Evolutionary conservation across 2,888 invertebrate genomes (phyloP).

Genomic region (Uropetala carovei): DNA sequence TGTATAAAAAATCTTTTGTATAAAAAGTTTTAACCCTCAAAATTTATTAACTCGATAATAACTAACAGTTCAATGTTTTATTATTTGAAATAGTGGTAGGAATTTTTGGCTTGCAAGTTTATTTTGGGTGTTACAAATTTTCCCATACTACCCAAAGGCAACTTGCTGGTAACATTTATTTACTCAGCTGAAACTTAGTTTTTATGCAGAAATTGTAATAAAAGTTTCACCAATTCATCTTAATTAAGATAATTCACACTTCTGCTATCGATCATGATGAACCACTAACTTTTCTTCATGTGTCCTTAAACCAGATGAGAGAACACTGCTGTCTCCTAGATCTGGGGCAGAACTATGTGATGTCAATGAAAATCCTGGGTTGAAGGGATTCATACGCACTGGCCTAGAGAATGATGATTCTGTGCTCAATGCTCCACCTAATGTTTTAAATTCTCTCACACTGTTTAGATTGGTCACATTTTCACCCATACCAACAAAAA

Average conservation of each 20-base stretch:
- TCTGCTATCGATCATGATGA: constrained; percentile 50
- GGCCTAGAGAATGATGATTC: constrained; percentile 8
- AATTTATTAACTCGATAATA: background rate
- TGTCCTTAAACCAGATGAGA: background rate
- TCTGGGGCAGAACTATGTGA: background rate
- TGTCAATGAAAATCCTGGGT: background rate
- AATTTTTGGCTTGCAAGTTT: background rate
- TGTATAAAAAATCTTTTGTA: background rate
- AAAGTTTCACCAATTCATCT: background rate
- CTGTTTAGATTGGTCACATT: constrained; percentile 21
- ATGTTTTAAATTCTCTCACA: constrained; percentile 25
- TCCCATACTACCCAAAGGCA: background rate
- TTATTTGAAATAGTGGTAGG: background rate
- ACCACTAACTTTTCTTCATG: constrained; percentile 18
- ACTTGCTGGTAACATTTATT: constrained; percentile 41
- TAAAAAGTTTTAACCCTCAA: background rate
- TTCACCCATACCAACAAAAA: constrained; percentile 35
- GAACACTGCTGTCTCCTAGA: background rate
- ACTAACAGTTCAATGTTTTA: background rate
- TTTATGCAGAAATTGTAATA: background rate
- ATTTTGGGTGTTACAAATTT: background rate
- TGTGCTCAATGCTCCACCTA: background rate
- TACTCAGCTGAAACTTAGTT: background rate
- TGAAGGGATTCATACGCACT: constrained; percentile 14
- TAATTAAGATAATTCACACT: background rate